Percentiles rank a stretch among this genome's conserved stretches.
Evolutionary conservation across 2,888 invertebrate genomes (phyloP).

Genomic region (Acleris holmiana): DNA sequence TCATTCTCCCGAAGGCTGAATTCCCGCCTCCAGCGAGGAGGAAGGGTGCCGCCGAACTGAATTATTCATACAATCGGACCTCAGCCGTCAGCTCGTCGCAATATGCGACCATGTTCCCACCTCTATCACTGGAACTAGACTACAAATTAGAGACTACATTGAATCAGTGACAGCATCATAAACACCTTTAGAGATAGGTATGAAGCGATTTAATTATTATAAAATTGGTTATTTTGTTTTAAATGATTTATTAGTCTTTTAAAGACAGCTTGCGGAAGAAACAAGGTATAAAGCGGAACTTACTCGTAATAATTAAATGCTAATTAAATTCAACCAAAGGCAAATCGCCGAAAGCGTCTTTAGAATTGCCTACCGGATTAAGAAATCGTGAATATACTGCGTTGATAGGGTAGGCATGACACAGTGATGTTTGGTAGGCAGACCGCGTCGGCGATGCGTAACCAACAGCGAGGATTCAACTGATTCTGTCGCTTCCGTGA

Average conservation of each 20-base stretch:
- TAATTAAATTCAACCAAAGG: neutral
- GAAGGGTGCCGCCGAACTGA: constrained; percentile 63
- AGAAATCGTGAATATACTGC: constrained; percentile 16
- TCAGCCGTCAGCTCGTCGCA: constrained; percentile 58
- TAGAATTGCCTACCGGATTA: constrained; percentile 5
- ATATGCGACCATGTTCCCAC: constrained; percentile 54
- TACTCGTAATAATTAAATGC: neutral
- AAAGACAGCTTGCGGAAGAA: too few relatives aligned
- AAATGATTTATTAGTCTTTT: too few relatives aligned
- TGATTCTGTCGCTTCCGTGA: constrained; percentile 55
- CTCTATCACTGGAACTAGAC: constrained; percentile 48
- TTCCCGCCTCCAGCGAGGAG: constrained; percentile 41
- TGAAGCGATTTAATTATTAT: neutral
- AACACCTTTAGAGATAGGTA: neutral
- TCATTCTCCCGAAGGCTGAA: constrained; percentile 40
- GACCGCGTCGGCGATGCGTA: constrained; percentile 68
- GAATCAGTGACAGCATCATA: constrained; percentile 37
- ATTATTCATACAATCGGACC: constrained; percentile 71
- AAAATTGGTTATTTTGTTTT: neutral
- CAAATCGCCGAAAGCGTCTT: constrained; percentile 13
- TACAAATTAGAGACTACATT: constrained; percentile 45
- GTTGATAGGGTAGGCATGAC: constrained; percentile 54
- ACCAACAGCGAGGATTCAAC: constrained; percentile 47
- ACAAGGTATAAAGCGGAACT: neutral
- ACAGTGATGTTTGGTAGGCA: constrained; percentile 65